Evolutionary conservation across 2,113 vertebrate species (phyloP), one percentile per base, ranked within the genome.

Genomic region (Otocyon megalotis): DNA sequence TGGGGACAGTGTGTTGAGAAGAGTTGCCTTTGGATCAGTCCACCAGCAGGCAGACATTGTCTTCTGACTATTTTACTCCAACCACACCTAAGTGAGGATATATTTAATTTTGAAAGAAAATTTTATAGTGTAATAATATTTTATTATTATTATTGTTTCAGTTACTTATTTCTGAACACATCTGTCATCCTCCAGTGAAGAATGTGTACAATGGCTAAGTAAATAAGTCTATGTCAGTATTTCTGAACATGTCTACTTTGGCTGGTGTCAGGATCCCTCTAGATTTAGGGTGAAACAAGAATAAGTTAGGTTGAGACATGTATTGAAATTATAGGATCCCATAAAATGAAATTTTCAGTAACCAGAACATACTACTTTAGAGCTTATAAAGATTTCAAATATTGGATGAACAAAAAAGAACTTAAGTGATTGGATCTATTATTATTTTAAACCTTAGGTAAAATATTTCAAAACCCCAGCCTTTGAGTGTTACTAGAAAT

Each of bases 321-420:
- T 95, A 35, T 79, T 91, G 88, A 94, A 84, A 74, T 92, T 15
- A 92, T 22, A 74, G 69, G 58, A 17, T 83, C 22, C 48, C 15
- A 19, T 48, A 74, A 94, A 96, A 76, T 53, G 83, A 92, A 93
- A 92, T n/a, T 58, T 94, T 54, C 30, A 86, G 19, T 92, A 60
- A 96, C 50, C 48, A 17, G 37, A 77, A 50, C 4, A 15, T 92
- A 48, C n/a, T 15, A 28, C 37, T 94, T 94, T 92, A 96, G 92
- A 74, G 48, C 53, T 90, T 83, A 24, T 26, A 72, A 90, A 63
- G 5, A 9, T 83, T 56, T 60, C 65, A 80, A 80, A 62, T 35
- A 56, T 67, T 88, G 50, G 48, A 32, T 72, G 32, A 65, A 15
- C 22, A 60, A 58, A 94, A 86, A 94, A 63, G 4, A 87, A 72